These are phyloP conservation scores for Botia almorhae DNA, from an alignment of 2,797 vertebrate genomes.

Conservation along the genomic window DNA sequence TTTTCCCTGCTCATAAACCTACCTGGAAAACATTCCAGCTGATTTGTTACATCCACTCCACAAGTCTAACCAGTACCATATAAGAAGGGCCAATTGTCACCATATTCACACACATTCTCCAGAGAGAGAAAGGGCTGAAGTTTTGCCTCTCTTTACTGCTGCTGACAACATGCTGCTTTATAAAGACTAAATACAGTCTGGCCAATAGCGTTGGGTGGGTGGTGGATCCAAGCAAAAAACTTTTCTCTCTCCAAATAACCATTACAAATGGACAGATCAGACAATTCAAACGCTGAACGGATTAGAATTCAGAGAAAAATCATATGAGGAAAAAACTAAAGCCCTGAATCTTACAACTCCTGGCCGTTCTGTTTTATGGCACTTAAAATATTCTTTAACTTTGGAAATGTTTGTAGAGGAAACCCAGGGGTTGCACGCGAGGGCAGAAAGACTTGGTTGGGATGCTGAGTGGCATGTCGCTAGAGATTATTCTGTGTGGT, in stretches of 20 bases:
- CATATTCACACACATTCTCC: conserved; percentile 32
- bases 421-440: conserved; percentile 35
- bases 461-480: conserved; percentile 54
- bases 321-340: conserved; percentile 1
- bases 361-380: conserved; percentile 56
- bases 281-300: conserved; percentile 18
- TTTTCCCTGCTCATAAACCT: conserved; percentile 12
- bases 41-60: conserved; percentile 29
- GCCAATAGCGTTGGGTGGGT: conserved; percentile 28
- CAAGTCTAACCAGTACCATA: conserved; percentile 34
- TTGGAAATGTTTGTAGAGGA: conserved; percentile 26
- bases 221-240: conserved; percentile 38
- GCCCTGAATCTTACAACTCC: conserved; percentile 46
- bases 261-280: conserved; percentile 19
- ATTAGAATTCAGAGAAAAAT: background rate
- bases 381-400: conserved; percentile 43
- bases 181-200: conserved; percentile 21
- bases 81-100: conserved; percentile 43
- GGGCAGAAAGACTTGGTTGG: conserved; percentile 52
- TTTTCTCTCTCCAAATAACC: conserved; percentile 36
- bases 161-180: conserved; percentile 49
- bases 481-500: conserved; percentile 52
- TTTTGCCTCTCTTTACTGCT: conserved; percentile 51
- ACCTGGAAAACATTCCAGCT: conserved; percentile 35
- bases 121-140: conserved; percentile 33